Evolutionary conservation across 2,113 vertebrate genomes (phyloP), one percentile per base, ranked within the genome.

Genomic region (Silurus meridionalis): DNA sequence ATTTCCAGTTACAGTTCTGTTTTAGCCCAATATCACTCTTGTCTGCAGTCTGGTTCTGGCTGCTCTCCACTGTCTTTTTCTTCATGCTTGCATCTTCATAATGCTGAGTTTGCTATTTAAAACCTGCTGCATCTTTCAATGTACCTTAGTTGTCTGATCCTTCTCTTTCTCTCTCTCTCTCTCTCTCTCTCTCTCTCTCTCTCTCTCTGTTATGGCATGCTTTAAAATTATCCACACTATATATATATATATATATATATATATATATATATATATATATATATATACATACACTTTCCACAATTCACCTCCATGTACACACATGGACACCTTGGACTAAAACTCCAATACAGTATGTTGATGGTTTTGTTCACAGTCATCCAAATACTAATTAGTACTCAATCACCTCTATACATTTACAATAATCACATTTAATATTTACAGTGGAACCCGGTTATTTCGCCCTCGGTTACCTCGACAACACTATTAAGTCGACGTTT

Each of bases 1-100:
- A 82, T 55, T 52, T 81, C 58, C 84, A 85, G 55, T 58, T 66
- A 64, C 23, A 52, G 55, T 28, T 80, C 21, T 79, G 19, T 50
- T 61, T 46, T 52, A 48, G 57, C 48, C 61, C 74, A 46, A 82
- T 61, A 63, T n/a, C 66, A 53, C n/a, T 37, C 15, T 86, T 2
- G 71, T 60, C 78, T 71, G 63, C 28, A 69, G 53, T 64, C 60
- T n/a, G 14, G 19, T 52, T 1, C 48, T 75, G 9, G 48, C 72
- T 75, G 72, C 48, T 78, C 52, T 25, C 11, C 74, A 25, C 7
- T 25, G 37, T 53, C 11, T 14, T 52, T 66, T 82, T 8, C 48
- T 66, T 0, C 61, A 23, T 53, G 10, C 28, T 82, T 75, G 28
- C 13, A 46, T 25, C 61, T 64, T 52, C 25, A 55, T 25, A 19